phyloP scores from a whole-genome alignment of 1,140 invertebrate species.

The Drosophila elegans region DNA sequence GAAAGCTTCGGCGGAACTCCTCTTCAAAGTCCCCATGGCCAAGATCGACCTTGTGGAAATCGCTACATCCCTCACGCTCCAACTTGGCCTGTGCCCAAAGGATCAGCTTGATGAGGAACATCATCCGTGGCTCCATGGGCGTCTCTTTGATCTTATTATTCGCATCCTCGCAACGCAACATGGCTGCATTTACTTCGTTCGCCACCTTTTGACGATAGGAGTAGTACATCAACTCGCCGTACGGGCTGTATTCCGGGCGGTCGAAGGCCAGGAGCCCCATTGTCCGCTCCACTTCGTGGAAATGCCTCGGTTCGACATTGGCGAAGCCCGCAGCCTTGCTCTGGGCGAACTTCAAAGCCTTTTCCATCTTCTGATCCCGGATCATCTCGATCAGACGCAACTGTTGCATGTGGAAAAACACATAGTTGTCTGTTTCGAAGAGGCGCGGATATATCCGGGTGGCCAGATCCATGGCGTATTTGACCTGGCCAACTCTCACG shows the following conservation, averaged over 20 bases:
- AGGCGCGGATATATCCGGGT: slow-evolving; percentile 48
- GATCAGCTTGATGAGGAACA: slow-evolving; percentile 70
- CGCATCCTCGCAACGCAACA: slow-evolving; percentile 90
- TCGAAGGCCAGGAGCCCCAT: slow-evolving; percentile 98
- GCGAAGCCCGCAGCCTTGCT: not conserved
- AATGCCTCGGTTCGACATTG: not conserved
- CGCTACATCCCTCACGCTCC: slow-evolving; percentile 37
- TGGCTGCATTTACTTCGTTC: slow-evolving; percentile 27
- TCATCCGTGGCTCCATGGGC: slow-evolving; percentile 52
- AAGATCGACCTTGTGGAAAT: slow-evolving; percentile 38
- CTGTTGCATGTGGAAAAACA: slow-evolving; percentile 74
- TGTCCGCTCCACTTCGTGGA: slow-evolving; percentile 91
- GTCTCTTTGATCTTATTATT: slow-evolving; percentile 19
- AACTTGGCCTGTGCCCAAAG: slow-evolving; percentile 60
- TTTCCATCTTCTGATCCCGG: slow-evolving; percentile 31
- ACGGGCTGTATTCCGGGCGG: slow-evolving; percentile 96
- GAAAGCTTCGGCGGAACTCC: slow-evolving; percentile 47
- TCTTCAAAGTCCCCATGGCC: slow-evolving; percentile 53
- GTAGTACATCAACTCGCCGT: slow-evolving; percentile 95
- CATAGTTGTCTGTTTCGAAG: slow-evolving; percentile 64
- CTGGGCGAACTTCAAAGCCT: slow-evolving; percentile 24
- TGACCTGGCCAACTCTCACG: slow-evolving; percentile 41
- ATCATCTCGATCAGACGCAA: slow-evolving; percentile 60
- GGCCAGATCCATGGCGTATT: slow-evolving; percentile 68
- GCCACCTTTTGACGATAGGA: slow-evolving; percentile 87